phyloP scores from a whole-genome alignment of 2,797 vertebrate species.

The Falco novaeseelandiae region DNA sequence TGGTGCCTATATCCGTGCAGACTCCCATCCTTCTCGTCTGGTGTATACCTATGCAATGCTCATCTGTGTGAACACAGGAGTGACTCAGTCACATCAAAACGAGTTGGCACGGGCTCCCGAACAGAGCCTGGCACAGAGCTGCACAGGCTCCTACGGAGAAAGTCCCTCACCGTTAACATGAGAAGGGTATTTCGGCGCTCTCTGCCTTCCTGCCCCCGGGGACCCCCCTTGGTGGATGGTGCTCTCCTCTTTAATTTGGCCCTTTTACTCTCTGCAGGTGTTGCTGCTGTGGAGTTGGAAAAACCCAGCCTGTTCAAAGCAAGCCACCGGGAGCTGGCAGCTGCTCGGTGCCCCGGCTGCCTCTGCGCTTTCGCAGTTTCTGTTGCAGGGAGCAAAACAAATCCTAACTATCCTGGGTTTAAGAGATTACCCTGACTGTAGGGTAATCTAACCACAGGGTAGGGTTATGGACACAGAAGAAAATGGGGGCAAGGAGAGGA shows the following conservation, averaged over 20 bases:
- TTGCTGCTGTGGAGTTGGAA: slow-evolving; percentile 18
- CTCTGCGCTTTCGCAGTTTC: background rate
- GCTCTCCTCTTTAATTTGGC: background rate
- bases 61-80: background rate
- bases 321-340: background rate
- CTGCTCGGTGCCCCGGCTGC: fast-evolving
- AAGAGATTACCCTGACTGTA: background rate
- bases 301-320: background rate
- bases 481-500: background rate
- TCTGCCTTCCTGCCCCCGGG: background rate
- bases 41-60: background rate
- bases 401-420: background rate
- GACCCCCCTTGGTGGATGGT: background rate
- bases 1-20: background rate
- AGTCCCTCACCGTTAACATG: background rate
- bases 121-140: background rate
- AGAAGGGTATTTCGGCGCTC: background rate
- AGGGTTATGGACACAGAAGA: background rate
- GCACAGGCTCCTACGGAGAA: background rate
- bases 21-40: background rate
- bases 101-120: background rate
- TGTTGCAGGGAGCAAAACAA: background rate
- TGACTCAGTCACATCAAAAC: background rate
- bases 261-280: slow-evolving; percentile 14
- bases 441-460: background rate